Base-by-base conservation (phyloP, 2,113 vertebrate species). In the Vombatus ursinus region DNA sequence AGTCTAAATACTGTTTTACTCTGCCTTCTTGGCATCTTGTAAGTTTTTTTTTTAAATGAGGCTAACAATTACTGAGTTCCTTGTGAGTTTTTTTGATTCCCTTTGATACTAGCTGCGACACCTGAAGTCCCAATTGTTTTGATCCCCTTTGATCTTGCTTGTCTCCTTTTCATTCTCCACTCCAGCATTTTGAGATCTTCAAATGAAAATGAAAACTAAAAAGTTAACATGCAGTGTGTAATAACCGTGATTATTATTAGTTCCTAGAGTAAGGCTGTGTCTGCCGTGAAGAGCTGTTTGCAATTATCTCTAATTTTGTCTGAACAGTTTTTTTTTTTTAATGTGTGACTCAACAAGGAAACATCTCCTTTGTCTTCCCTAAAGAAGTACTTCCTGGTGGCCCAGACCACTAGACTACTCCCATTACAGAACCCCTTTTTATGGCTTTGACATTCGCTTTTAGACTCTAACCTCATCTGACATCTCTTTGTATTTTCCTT, bases 61-160 rank as follows among this genome's bases (percentile, higher is more conserved):
- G 94, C 96, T 96, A 96, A 91, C 95, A 96, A 92, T 37, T 95
- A 92, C 92, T 90, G 93, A 89, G 90, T 97, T 95, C 94, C 95
- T 97, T 91, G 53, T 96, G 97, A 97, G 94, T 47, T 91, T 89
- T 57, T 95, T 90, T 96, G 96, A 97, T 96, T 97, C 95, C 95
- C 96, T 98, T 97, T 98, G 97, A 98, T 96, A 97, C 96, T 92
- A 93, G 90, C 93, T 84, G 68, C 95, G 97, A 96, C 92, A 97
- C 94, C 93, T 94, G 97, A 97, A 90, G 91, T 94, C 97, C 95
- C 97, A 8, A 95, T 93, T 97, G 97, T 84, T 96, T 96, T 97
- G 95, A 96, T 97, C 90, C 19, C 50, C 96, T 98, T 96, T 98
- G 97, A 98, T 98, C 96, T 98, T 51, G 3, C 54, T 92, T 94